Evolutionary conservation across 2,797 vertebrate species (phyloP).

Genomic region (Chaenodraco wilsoni): DNA sequence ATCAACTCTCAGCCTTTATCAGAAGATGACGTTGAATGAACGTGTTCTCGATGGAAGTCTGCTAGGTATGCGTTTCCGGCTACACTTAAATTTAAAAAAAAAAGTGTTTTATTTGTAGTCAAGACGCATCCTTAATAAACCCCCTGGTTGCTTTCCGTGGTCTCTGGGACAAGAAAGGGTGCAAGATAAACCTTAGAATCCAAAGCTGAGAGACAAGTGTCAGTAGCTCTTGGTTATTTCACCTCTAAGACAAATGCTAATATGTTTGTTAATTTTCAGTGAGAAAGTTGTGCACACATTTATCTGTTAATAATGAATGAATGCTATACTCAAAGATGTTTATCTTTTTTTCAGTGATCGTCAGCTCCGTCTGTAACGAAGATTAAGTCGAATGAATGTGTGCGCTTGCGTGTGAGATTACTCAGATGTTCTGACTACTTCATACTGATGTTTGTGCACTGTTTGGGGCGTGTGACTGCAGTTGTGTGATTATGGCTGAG

Average conservation of each 20-base stretch:
- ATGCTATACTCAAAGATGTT: no score
- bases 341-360: background rate
- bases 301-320: background rate
- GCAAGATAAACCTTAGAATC: constrained; percentile 80
- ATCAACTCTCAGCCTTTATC: background rate
- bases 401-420: background rate
- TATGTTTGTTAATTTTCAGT: background rate
- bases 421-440: constrained; percentile 5
- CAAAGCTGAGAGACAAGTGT: constrained; percentile 72
- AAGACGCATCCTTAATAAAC: constrained; percentile 65
- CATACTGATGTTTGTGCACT: constrained; percentile 13
- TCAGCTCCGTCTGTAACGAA: background rate
- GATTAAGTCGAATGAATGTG: background rate
- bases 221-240: constrained; percentile 78
- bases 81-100: no score
- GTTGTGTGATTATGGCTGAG: constrained; percentile 2
- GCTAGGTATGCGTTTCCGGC: no score
- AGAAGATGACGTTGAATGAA: constrained; percentile 7
- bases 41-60: background rate
- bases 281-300: background rate
- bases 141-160: constrained; percentile 65
- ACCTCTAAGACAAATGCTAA: constrained; percentile 40
- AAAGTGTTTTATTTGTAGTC: no score
- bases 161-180: constrained; percentile 79
- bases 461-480: constrained; percentile 12